Evolutionary conservation across 2,888 invertebrate species (phyloP).

Genomic region (Cheilosia scutellata): DNA sequence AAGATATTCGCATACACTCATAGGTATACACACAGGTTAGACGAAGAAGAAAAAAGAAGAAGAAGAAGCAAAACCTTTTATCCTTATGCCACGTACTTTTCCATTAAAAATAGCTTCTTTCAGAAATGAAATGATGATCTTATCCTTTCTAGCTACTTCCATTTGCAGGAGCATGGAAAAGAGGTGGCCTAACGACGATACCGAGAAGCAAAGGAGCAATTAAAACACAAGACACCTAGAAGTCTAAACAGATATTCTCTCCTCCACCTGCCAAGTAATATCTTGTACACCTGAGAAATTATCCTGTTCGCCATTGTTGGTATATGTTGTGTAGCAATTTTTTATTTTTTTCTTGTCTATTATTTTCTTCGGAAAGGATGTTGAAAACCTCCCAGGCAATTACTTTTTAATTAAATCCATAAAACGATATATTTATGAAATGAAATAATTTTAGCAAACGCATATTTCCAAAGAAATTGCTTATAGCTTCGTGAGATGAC

Average conservation of each 20-base stretch:
- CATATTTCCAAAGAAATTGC: constrained; percentile 5
- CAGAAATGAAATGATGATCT: constrained; percentile 66
- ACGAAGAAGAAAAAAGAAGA: background rate
- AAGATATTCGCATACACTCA: constrained; percentile 17
- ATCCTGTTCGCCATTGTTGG: constrained; percentile 10
- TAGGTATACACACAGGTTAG: background rate
- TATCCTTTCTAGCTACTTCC: constrained; percentile 55
- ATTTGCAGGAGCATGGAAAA: background rate
- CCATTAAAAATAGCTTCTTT: constrained; percentile 64
- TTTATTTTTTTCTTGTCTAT: constrained; percentile 16
- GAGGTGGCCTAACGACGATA: background rate
- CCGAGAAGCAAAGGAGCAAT: constrained; percentile 51
- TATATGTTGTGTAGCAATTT: constrained; percentile 32
- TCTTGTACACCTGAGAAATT: constrained; percentile 18
- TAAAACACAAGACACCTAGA: constrained; percentile 54
- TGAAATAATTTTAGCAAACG: constrained; percentile 54
- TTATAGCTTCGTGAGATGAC: constrained; percentile 5
- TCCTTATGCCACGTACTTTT: constrained; percentile 52
- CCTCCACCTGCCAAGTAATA: constrained; percentile 44
- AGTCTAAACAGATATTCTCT: constrained; percentile 14
- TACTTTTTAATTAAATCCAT: constrained; percentile 75
- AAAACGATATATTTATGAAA: constrained; percentile 73
- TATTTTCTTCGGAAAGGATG: background rate
- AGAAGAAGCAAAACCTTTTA: constrained; percentile 31
- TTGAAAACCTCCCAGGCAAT: constrained; percentile 47